A percentile compares a stretch with the other conserved stretches of the same genome.
These are phyloP conservation scores for Sericinus montela DNA, from an alignment of 2,888 invertebrate genomes.

Conservation along the genomic window DNA sequence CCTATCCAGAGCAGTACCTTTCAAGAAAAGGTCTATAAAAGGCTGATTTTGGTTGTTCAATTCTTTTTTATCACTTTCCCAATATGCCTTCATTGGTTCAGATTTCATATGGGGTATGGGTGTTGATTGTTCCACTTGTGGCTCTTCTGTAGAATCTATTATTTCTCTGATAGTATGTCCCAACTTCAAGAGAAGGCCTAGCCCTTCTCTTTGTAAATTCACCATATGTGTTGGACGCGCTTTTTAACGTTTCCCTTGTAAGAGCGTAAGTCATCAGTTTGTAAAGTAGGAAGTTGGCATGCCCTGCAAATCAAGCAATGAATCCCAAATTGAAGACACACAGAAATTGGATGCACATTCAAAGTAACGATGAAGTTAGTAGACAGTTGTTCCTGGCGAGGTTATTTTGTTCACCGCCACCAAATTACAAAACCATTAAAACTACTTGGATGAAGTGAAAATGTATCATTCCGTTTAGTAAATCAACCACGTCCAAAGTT, in stretches of 20 bases:
- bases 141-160: slow-evolving; percentile 44
- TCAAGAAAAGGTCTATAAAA: slow-evolving; percentile 60
- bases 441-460: neutral
- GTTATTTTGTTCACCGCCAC: slow-evolving; percentile 36
- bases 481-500: slow-evolving; percentile 11
- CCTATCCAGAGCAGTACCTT: slow-evolving; percentile 51
- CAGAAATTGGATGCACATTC: slow-evolving; percentile 63
- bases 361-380: slow-evolving; percentile 51
- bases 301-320: slow-evolving; percentile 78
- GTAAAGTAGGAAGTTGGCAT: slow-evolving; percentile 64
- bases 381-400: slow-evolving; percentile 31
- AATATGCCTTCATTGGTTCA: slow-evolving; percentile 69
- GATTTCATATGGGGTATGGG: slow-evolving; percentile 34
- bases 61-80: slow-evolving; percentile 64
- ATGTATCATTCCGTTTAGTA: neutral
- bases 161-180: slow-evolving; percentile 43
- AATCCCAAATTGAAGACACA: slow-evolving; percentile 77
- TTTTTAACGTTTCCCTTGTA: slow-evolving; percentile 58
- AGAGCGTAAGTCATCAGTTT: slow-evolving; percentile 60
- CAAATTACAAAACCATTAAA: slow-evolving; percentile 21
- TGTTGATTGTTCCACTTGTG: slow-evolving; percentile 33
- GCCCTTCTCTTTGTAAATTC: slow-evolving; percentile 64
- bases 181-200: slow-evolving; percentile 66
- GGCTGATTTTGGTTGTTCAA: slow-evolving; percentile 50
- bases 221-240: slow-evolving; percentile 65